phyloP scores from a whole-genome alignment of 2,113 vertebrate genomes.

The Merops nubicus region DNA sequence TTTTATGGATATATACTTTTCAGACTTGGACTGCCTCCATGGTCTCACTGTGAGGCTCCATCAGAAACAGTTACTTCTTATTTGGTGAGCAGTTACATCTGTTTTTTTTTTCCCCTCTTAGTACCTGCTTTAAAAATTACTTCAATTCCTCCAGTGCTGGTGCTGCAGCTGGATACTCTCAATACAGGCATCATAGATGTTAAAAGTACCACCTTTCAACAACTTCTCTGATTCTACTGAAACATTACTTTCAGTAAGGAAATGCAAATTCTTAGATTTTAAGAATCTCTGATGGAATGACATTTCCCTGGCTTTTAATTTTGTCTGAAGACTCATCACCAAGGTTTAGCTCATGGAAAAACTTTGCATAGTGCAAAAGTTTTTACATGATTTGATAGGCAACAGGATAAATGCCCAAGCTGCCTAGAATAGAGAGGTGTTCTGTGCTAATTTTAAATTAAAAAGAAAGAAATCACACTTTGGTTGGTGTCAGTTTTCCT shows the following conservation, averaged over 20 bases:
- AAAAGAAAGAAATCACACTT: background rate
- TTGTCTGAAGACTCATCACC: background rate
- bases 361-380: background rate
- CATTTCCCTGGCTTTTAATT: conserved; percentile 42
- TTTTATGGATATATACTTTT: background rate
- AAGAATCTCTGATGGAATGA: background rate
- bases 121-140: background rate
- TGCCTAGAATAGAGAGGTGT: background rate
- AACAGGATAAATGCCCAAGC: background rate
- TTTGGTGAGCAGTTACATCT: background rate
- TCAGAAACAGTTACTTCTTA: background rate
- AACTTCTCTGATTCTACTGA: background rate
- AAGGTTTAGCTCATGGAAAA: background rate
- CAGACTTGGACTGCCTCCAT: background rate
- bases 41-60: background rate
- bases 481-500: background rate
- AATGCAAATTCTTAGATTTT: background rate
- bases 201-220: background rate
- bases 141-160: background rate
- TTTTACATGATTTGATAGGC: background rate
- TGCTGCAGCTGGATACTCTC: background rate
- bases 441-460: conserved; percentile 9
- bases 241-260: background rate
- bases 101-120: background rate
- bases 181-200: background rate